Evolutionary conservation across 2,797 vertebrate genomes (phyloP).

Genomic region (Sebastes matsubarae): DNA sequence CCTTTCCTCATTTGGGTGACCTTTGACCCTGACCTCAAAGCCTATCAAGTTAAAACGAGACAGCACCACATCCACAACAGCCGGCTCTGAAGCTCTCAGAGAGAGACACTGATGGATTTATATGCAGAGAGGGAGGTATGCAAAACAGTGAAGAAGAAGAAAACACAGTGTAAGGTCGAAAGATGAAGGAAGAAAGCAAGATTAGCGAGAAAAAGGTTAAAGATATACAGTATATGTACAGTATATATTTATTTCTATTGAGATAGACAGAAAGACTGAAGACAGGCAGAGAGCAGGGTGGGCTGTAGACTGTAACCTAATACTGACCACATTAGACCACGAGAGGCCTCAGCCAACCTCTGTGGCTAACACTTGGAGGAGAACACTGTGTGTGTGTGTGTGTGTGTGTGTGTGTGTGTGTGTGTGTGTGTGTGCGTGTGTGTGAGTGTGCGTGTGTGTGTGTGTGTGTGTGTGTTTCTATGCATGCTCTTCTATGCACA

Average conservation of each 20-base stretch:
- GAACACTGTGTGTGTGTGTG: background rate
- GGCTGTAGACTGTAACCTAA: slow-evolving; percentile 14
- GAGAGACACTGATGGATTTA: background rate
- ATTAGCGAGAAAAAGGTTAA: background rate
- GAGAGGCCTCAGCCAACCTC: background rate
- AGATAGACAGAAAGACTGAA: background rate
- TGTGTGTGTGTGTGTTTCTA: background rate
- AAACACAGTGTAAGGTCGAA: background rate
- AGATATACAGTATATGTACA: background rate
- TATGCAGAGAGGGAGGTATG: background rate
- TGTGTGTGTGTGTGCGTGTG: background rate
- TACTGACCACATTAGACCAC: slow-evolving; percentile 8
- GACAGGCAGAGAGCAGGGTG: slow-evolving; percentile 1
- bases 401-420: background rate
- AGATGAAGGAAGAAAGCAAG: background rate
- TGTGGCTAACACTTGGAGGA: slow-evolving; percentile 1
- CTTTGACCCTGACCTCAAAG: slow-evolving; percentile 47
- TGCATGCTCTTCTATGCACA: background rate
- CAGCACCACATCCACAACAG: background rate
- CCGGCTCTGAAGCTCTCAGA: background rate
- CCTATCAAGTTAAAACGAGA: slow-evolving; percentile 40
- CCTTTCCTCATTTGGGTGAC: slow-evolving; percentile 66
- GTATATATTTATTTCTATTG: background rate
- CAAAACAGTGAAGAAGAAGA: background rate
- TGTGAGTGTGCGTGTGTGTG: background rate